A percentile compares a stretch with the other conserved stretches of the same genome.
Conservation (phyloP, 1,140 invertebrate species). For the Pseudachorutes palmiensis region DNA sequence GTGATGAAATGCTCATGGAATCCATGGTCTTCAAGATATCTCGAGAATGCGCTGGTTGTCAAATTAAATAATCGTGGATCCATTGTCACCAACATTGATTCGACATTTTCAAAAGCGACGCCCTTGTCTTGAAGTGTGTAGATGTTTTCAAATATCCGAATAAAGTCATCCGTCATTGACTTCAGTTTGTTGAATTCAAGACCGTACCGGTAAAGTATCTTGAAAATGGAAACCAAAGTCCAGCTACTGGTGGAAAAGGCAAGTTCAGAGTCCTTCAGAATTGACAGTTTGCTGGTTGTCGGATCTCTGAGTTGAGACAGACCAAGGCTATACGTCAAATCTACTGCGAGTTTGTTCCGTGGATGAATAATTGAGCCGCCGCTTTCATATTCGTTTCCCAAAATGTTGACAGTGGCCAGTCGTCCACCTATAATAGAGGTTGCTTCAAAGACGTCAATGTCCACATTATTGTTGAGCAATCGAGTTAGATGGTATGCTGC, state of each 20-base stretch:
- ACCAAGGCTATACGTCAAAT: constrained; percentile 51
- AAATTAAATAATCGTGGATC: constrained; percentile 47
- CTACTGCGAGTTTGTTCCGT: constrained; percentile 52
- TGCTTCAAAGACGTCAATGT: constrained; percentile 51
- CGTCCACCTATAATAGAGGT: constrained; percentile 51
- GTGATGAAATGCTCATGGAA: constrained; percentile 48
- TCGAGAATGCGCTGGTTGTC: constrained; percentile 44
- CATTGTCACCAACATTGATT: constrained; percentile 49
- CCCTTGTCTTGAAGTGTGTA: constrained; percentile 51
- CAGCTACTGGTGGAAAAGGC: constrained; percentile 49
- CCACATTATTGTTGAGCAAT: constrained; percentile 46
- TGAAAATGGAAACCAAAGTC: constrained; percentile 43
- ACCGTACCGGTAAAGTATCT: constrained; percentile 53
- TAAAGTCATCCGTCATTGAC: constrained; percentile 42
- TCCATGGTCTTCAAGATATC: constrained; percentile 44
- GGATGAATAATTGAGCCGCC: constrained; percentile 55
- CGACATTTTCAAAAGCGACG: constrained; percentile 47
- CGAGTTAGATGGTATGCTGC: constrained; percentile 52
- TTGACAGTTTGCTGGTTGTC: not conserved
- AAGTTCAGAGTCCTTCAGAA: constrained; percentile 41
- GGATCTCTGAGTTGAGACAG: constrained; percentile 24
- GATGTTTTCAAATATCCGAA: constrained; percentile 47
- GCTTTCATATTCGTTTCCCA: constrained; percentile 49
- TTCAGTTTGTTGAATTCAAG: constrained; percentile 46
- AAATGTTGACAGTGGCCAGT: constrained; percentile 47